These are phyloP conservation scores for Cirrhinus mrigala DNA, from an alignment of 2,797 vertebrate genomes.

Conservation along the genomic window DNA sequence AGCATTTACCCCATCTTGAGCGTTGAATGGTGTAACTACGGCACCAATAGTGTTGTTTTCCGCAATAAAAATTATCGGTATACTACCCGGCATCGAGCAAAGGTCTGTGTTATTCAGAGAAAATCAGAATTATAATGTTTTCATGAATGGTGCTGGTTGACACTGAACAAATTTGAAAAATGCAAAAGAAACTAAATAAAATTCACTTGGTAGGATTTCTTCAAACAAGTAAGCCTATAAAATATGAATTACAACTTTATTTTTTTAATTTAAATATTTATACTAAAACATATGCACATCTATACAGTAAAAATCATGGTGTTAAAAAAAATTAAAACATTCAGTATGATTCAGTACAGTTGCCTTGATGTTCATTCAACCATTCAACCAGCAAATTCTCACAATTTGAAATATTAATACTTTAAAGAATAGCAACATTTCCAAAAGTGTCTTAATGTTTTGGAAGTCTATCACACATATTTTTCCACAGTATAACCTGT, in stretches of 20 bases:
- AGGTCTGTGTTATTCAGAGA: slow-evolving; percentile 22
- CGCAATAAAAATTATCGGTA: rapidly evolving
- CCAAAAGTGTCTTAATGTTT: background rate
- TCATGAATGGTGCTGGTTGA: background rate
- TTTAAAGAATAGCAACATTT: background rate
- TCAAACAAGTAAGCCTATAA: background rate
- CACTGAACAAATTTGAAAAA: too few relatives aligned
- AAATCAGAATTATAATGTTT: background rate
- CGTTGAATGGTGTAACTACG: slow-evolving; percentile 11
- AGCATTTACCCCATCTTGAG: background rate
- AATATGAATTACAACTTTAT: background rate
- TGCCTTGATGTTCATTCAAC: background rate
- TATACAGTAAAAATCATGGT: background rate
- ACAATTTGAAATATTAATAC: background rate
- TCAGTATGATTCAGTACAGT: too few relatives aligned
- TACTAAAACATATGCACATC: background rate
- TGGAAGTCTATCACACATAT: background rate
- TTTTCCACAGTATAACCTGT: background rate
- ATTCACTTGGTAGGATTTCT: background rate
- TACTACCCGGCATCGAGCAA: background rate
- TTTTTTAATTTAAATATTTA: background rate
- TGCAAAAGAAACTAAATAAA: background rate
- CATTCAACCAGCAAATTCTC: too few relatives aligned
- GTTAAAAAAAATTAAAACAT: background rate
- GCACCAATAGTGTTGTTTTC: slow-evolving; percentile 65